Percentiles rank a stretch among this genome's conserved stretches.
phyloP scores from a whole-genome alignment of 1,140 invertebrate genomes.

The Oscheius sp. region DNA sequence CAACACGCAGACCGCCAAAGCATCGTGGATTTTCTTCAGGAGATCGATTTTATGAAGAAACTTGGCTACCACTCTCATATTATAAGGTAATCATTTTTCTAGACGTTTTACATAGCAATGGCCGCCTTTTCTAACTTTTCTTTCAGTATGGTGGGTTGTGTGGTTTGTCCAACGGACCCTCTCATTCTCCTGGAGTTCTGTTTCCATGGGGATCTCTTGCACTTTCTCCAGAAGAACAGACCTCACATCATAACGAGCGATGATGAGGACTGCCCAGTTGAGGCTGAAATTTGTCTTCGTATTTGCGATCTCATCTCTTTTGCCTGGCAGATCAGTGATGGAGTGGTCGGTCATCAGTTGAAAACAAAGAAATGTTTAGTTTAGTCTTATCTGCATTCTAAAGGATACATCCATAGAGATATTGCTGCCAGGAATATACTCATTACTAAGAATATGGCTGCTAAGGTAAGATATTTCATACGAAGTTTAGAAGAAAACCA shows the following conservation, averaged over 20 bases:
- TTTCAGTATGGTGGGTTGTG: constrained; percentile 24
- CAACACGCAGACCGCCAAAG: constrained; percentile 11
- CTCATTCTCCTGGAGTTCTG: constrained; percentile 36
- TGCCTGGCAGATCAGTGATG: constrained; percentile 36
- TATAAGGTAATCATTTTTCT: neutral
- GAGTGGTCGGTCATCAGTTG: constrained; percentile 9
- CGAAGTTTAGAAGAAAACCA: neutral
- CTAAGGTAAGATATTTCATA: constrained; percentile 6
- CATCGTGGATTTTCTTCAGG: constrained; percentile 25
- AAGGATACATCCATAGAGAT: constrained; percentile 30
- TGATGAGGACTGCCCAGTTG: constrained; percentile 21
- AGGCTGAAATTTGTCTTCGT: constrained; percentile 28
- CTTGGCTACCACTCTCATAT: constrained; percentile 31
- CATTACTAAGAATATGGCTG: constrained; percentile 20
- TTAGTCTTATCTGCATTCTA: constrained; percentile 17
- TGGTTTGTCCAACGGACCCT: constrained; percentile 16
- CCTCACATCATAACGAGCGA: constrained; percentile 9
- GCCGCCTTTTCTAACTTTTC: neutral
- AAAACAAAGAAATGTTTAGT: too few relatives aligned
- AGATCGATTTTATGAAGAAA: constrained; percentile 41
- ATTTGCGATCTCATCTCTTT: constrained; percentile 31
- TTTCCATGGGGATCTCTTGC: constrained; percentile 22
- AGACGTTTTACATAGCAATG: too few relatives aligned
- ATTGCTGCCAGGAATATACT: constrained; percentile 28
- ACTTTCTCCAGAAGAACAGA: constrained; percentile 20